Base-by-base conservation (phyloP, 2,113 vertebrate species). In the Aldabrachelys gigantea region DNA sequence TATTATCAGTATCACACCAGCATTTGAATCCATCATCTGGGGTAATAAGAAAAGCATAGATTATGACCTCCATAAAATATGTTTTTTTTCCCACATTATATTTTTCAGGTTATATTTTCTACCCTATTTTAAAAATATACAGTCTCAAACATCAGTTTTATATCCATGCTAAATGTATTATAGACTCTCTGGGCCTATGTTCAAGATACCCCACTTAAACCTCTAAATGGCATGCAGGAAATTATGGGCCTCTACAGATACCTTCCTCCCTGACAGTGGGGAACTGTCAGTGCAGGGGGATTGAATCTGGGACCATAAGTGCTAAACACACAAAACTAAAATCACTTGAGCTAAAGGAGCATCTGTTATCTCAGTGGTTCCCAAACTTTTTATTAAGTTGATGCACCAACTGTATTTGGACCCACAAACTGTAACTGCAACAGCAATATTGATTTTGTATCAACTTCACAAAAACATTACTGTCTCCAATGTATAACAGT, bases 221-320 rank as follows among this genome's bases (percentile, higher is more conserved):
- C 76, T 92, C 59, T 89, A 91, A 95, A 94, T 94, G 95, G 91
- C 22, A 83, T 31, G 29, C 29, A 62, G 59, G 82, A 94, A 93
- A 85, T 87, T 95, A 93, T 2, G n/a, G 82, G 95, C 9, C 93
- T 87, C 84, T 91, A 82, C 94, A 97, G 94, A 91, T 90, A 87
- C 88, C 90, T 94, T 31, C 10, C 29, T 16, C 87, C 91, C 90
- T 62, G 31, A 72, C 35, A 10, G 38, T 91, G 90, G 72, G 24
- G 90, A 94, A 91, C 83, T 91, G 56, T 16, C 35, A 81, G 72
- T 0, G 0, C 25, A 81, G 72, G 0, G 6, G 6, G 11, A 79
- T 72, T 76, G 91, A 8, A 94, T 76, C 16, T 78, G 65, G 88
- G 35, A 92, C 80, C 69, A 17, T 89, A 24, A 6, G n/a, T 62